A percentile compares a stretch with the other conserved stretches of the same genome.
phyloP scores from a whole-genome alignment of 1,140 invertebrate genomes.

The Drosophila elegans region DNA sequence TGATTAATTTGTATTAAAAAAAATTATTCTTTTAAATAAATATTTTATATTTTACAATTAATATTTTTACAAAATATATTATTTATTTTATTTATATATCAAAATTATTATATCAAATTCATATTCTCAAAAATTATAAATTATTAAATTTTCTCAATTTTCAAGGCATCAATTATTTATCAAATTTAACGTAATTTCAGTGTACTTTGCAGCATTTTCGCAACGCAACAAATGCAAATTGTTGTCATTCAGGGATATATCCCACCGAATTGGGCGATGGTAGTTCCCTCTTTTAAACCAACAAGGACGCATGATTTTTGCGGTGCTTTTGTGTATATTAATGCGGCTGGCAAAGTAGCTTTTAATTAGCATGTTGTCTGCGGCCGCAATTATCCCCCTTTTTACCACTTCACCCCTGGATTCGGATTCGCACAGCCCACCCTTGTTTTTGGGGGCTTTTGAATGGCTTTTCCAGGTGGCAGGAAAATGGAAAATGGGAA shows the following conservation, averaged over 20 bases:
- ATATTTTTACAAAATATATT: too few relatives aligned
- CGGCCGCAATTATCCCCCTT: constrained; percentile 50
- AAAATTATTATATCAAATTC: too few relatives aligned
- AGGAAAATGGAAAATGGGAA: constrained; percentile 1
- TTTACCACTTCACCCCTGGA: not conserved
- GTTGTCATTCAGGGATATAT: constrained; percentile 62
- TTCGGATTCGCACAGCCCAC: not conserved
- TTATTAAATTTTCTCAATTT: not conserved
- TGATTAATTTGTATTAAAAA: too few relatives aligned
- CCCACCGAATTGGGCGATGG: not conserved
- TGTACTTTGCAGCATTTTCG: constrained; percentile 32
- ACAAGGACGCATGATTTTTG: constrained; percentile 63
- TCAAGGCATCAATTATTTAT: not conserved
- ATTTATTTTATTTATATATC: too few relatives aligned
- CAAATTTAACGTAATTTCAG: not conserved
- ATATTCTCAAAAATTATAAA: too few relatives aligned
- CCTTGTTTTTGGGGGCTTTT: constrained; percentile 54
- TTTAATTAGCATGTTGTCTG: constrained; percentile 81
- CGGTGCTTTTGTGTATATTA: constrained; percentile 75
- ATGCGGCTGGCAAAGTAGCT: constrained; percentile 79
- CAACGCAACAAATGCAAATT: constrained; percentile 79
- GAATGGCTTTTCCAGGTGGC: constrained; percentile 62
- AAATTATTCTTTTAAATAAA: too few relatives aligned
- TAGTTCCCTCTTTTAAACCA: not conserved
- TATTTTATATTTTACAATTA: too few relatives aligned